Evolutionary conservation across 2,888 invertebrate species (phyloP).

Genomic region (Cheilosia pagana): DNA sequence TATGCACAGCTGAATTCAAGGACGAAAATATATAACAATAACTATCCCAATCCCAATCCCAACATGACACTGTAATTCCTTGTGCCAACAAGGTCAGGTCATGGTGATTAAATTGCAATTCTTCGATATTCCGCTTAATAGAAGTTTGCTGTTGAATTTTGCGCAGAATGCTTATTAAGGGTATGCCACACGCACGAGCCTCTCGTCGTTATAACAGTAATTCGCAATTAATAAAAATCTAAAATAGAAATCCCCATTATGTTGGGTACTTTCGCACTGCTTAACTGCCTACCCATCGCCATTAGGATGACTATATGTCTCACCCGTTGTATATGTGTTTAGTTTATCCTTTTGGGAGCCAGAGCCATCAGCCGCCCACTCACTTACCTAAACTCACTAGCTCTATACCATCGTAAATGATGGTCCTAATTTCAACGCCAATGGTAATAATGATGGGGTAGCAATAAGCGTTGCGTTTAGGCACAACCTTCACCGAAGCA

Average conservation of each 20-base stretch:
- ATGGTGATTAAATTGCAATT: constrained; percentile 22
- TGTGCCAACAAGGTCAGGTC: background rate
- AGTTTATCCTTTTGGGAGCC: constrained; percentile 45
- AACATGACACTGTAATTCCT: no score
- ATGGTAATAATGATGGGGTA: constrained; percentile 66
- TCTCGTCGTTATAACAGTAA: constrained; percentile 51
- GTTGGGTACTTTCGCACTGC: constrained; percentile 32
- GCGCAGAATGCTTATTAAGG: background rate
- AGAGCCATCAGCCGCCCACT: constrained; percentile 39
- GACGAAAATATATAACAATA: no score
- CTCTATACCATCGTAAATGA: constrained; percentile 48
- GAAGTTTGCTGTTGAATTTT: background rate
- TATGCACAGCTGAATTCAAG: no score
- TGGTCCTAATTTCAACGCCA: constrained; percentile 69
- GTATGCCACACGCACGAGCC: constrained; percentile 31
- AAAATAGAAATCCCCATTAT: constrained; percentile 46
- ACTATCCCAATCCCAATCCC: no score
- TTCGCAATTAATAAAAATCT: constrained; percentile 67
- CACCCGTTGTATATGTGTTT: constrained; percentile 4
- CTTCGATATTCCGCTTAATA: background rate
- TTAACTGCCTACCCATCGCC: constrained; percentile 28
- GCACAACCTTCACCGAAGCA: constrained; percentile 60
- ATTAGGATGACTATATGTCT: constrained; percentile 42
- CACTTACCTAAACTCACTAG: constrained; percentile 4
- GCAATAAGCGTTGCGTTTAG: constrained; percentile 65